These are phyloP conservation scores for Rhynchonycteris naso DNA, from an alignment of 2,797 vertebrate species.

Conservation along the genomic window DNA sequence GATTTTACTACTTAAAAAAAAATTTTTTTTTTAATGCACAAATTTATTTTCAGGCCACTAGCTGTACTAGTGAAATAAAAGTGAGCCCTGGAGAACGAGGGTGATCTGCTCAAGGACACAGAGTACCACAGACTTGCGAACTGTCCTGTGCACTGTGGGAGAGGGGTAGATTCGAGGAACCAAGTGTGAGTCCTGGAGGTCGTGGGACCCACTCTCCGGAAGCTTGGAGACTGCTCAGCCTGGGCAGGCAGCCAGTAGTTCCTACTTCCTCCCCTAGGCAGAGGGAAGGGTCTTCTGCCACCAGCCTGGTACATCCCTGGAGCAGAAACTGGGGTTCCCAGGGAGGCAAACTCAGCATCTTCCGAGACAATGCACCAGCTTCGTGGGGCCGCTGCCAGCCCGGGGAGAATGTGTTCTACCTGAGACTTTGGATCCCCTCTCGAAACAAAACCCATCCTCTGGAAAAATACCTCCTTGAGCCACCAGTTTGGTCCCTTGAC, in stretches of 20 bases:
- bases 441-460: neutral
- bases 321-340: neutral
- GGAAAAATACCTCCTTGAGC: neutral
- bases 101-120: neutral
- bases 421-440: neutral
- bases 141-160: fast-evolving
- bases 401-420: neutral
- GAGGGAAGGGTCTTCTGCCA: neutral
- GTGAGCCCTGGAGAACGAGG: neutral
- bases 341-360: neutral
- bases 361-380: too few relatives aligned
- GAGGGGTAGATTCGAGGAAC: neutral
- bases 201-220: neutral
- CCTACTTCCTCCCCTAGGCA: neutral
- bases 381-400: neutral
- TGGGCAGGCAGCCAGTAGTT: too few relatives aligned
- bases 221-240: neutral
- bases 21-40: neutral
- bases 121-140: neutral
- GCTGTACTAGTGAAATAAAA: neutral
- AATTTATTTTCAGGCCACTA: neutral
- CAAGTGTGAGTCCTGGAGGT: neutral
- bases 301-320: neutral
- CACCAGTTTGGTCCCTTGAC: neutral
- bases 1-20: neutral